Evolutionary conservation across 2,113 vertebrate species (phyloP), one percentile per base, ranked within the genome.

Genomic region (Catharus bicknelli): DNA sequence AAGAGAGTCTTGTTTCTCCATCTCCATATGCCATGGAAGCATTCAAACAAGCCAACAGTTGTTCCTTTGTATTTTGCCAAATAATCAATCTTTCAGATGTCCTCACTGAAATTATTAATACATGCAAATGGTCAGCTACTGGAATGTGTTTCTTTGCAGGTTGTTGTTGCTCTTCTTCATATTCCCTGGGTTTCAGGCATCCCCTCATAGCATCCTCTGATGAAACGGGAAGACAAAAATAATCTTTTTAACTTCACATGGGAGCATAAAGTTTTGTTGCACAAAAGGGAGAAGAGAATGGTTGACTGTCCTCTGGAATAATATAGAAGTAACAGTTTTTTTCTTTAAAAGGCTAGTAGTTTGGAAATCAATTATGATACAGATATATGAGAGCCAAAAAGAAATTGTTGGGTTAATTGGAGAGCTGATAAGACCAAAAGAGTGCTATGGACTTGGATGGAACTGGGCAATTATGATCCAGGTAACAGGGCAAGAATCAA

Each of bases 11-110:
- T 87, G 84, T 82, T 91, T 88, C 78, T 93, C 63, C 59, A 5
- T 89, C 70, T 93, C 76, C 74, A 72, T 81, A 67, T 89, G 74
- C 75, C 81, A 73, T 72, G 57, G 72, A 90, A 70, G 69, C 69
- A 87, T 86, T 95, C 59, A 47, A 80, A 93, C 57, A 82, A 94
- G 91, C 75, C 67, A 92, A 95, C 30, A 80, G 68, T 90, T 75
- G 59, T 76, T 93, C 63, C 72, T 92, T 91, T 93, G 73, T 64
- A 83, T 93, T 95, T 94, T 88, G 92, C 85, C 94, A 90, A 88
- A 93, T 83, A 93, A 90, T 92, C 93, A 88, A 86, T 91, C 82
- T 91, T 93, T 68, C 81, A 84, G 93, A 88, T 81, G 93, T 48
- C 62, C 63, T 94, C 70, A 20, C 59, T 90, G 75, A 55, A 90